A percentile compares a stretch with the other conserved stretches of the same genome.
phyloP scores from a whole-genome alignment of 2,113 vertebrate genomes.

The Sander lucioperca region DNA sequence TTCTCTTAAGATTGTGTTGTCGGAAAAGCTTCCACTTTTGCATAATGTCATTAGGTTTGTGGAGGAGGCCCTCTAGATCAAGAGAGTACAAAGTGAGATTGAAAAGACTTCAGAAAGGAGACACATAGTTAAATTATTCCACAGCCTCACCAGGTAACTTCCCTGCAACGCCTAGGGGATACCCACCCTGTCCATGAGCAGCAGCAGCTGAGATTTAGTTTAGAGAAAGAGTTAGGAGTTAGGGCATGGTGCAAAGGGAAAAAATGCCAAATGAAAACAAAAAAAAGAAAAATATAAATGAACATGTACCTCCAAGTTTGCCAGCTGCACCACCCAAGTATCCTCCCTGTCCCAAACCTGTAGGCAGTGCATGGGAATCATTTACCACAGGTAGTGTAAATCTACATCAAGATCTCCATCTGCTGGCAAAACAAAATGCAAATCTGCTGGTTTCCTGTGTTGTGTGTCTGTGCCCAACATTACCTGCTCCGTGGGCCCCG shows the following conservation, averaged over 20 bases:
- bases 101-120: background rate
- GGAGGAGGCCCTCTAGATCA: background rate
- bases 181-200: constrained; percentile 57
- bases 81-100: background rate
- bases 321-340: constrained; percentile 73
- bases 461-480: background rate
- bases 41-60: background rate
- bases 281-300: background rate
- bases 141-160: constrained; percentile 36
- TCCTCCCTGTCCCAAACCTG: constrained; percentile 71
- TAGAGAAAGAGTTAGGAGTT: background rate
- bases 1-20: background rate
- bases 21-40: background rate
- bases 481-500: constrained; percentile 79
- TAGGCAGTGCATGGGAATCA: background rate
- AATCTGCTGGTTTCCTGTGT: background rate
- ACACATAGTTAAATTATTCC: background rate
- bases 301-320: constrained; percentile 49
- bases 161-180: constrained; percentile 52
- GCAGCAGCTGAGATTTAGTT: constrained; percentile 39
- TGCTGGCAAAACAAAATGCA: background rate
- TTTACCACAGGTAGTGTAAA: constrained; percentile 19
- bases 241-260: background rate
- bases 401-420: constrained; percentile 4
- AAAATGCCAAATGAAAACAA: background rate